Percentiles rank a stretch among this genome's conserved stretches.
phyloP scores from a whole-genome alignment of 2,888 invertebrate genomes.

The Campaea margaritaria region DNA sequence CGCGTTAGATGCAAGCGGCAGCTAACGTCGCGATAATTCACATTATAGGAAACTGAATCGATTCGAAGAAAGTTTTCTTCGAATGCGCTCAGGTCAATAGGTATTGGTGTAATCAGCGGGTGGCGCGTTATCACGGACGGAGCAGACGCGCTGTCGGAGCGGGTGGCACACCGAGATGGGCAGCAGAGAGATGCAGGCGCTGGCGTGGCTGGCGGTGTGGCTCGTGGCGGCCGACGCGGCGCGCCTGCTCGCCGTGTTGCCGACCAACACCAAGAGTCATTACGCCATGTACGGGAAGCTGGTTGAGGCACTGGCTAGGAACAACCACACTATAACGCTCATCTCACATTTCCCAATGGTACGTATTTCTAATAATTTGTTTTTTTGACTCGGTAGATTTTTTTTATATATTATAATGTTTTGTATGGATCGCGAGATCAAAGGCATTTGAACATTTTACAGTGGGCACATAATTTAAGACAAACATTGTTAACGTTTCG shows the following conservation, averaged over 20 bases:
- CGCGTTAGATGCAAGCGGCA: conserved; percentile 24
- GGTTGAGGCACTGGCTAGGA: conserved; percentile 71
- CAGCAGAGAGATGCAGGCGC: conserved; percentile 75
- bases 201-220: conserved; percentile 57
- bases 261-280: conserved; percentile 83
- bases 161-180: conserved; percentile 61
- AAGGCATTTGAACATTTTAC: too few species aligned
- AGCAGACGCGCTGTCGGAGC: conserved; percentile 39
- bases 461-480: too few species aligned
- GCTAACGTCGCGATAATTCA: conserved; percentile 27
- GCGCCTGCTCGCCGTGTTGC: conserved; percentile 76
- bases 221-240: conserved; percentile 65
- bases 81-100: conserved; percentile 33
- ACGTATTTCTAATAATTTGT: conserved; percentile 48
- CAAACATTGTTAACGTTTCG: too few species aligned
- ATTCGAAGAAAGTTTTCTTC: conserved; percentile 21
- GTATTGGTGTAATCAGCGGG: conserved; percentile 32
- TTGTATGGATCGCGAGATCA: too few species aligned
- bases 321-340: conserved; percentile 76
- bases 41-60: conserved; percentile 22
- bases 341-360: conserved; percentile 81
- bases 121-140: conserved; percentile 58
- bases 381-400: too few species aligned
- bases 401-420: too few species aligned
- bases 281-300: conserved; percentile 82